Conservation (phyloP, 2,888 invertebrate genomes). For the Caenorhabditis sinica region DNA sequence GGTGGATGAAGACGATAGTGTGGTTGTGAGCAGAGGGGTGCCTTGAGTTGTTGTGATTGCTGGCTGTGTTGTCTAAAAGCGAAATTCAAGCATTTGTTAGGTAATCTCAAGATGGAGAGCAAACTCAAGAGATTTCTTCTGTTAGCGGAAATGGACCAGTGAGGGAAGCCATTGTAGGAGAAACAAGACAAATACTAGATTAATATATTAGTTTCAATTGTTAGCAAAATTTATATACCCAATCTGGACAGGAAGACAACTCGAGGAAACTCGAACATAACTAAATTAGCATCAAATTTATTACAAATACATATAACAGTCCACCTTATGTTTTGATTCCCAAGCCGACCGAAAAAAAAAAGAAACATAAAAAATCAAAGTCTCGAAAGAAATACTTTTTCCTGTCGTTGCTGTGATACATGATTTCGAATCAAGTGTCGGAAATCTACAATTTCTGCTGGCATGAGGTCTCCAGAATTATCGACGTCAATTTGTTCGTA, state of each 20-base stretch:
- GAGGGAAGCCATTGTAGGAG: too few relatives aligned
- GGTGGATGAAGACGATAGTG: background rate
- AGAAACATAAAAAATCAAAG: conserved; percentile 31
- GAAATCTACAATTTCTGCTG: conserved; percentile 82
- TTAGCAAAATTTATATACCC: too few relatives aligned
- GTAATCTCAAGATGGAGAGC: background rate
- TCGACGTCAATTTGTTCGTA: conserved; percentile 82
- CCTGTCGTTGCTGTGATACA: conserved; percentile 68
- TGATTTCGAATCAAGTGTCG: conserved; percentile 78
- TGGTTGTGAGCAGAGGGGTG: conserved; percentile 19
- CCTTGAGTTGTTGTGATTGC: conserved; percentile 38
- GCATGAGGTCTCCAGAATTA: conserved; percentile 75
- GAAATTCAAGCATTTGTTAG: background rate
- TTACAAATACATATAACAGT: conserved; percentile 13
- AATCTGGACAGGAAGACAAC: too few relatives aligned
- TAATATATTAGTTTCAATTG: too few relatives aligned
- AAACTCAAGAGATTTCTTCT: too few relatives aligned
- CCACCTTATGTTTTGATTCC: conserved; percentile 12
- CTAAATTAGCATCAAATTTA: conserved; percentile 16
- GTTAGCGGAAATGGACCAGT: too few relatives aligned
- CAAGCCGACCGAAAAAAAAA: conserved; percentile 36
- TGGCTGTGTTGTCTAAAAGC: conserved; percentile 1
- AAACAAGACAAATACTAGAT: too few relatives aligned
- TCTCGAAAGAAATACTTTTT: conserved; percentile 53
- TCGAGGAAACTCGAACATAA: background rate